phyloP scores from a whole-genome alignment of 2,113 vertebrate genomes.

The Phrynosoma platyrhinos region DNA sequence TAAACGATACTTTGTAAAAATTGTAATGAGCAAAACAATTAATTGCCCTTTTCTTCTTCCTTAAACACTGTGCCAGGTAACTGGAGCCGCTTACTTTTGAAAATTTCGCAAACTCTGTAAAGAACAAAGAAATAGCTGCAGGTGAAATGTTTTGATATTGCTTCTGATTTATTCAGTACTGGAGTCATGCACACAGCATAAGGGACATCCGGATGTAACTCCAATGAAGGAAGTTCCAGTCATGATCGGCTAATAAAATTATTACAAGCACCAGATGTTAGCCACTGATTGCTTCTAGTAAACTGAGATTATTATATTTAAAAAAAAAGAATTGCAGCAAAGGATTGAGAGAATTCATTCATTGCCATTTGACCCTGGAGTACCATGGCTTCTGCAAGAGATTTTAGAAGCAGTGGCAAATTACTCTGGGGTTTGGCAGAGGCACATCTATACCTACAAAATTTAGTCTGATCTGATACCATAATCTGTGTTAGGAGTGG shows the following conservation, averaged over 20 bases:
- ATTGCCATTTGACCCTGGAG: conserved; percentile 17
- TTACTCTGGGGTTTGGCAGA: neutral
- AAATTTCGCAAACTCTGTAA: neutral
- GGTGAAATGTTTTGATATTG: neutral
- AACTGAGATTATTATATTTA: conserved; percentile 24
- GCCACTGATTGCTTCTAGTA: neutral
- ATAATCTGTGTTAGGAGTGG: neutral
- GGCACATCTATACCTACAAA: neutral
- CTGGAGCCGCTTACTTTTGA: too few relatives aligned
- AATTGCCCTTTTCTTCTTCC: too few relatives aligned
- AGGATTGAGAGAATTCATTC: conserved; percentile 1
- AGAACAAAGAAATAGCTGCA: neutral
- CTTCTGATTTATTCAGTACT: neutral
- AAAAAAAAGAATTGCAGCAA: neutral
- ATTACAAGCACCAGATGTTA: conserved; percentile 31
- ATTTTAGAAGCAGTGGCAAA: neutral
- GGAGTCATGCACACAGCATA: neutral
- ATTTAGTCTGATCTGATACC: neutral
- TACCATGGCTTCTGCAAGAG: neutral
- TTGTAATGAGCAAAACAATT: too few relatives aligned
- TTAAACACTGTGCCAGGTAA: too few relatives aligned
- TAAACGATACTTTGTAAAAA: neutral
- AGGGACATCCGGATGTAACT: neutral
- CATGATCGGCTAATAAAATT: neutral
- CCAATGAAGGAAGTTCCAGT: fast-evolving